A percentile compares a stretch with the other conserved stretches of the same genome.
Evolutionary conservation across 2,113 vertebrate genomes (phyloP).

Genomic region (Dermatemys mawii): DNA sequence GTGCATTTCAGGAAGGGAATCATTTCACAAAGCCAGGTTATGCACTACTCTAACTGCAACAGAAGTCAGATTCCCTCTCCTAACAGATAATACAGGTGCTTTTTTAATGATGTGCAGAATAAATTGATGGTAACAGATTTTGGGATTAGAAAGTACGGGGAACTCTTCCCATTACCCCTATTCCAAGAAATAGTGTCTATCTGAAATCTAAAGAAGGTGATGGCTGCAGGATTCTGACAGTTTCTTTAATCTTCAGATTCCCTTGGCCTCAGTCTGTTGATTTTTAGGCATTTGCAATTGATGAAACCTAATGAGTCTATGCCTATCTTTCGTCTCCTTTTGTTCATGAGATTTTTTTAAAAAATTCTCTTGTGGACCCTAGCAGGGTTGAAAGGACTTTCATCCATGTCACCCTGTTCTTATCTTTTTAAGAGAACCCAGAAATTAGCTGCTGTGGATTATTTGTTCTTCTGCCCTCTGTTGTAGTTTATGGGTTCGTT

Average conservation of each 20-base stretch:
- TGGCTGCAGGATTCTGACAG: background rate
- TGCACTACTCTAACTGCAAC: background rate
- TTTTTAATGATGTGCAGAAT: background rate
- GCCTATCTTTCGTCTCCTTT: background rate
- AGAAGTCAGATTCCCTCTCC: background rate
- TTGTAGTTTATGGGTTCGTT: background rate
- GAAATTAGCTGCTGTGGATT: background rate
- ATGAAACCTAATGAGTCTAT: background rate
- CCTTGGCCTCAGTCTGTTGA: background rate
- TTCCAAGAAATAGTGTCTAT: background rate
- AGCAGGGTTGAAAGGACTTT: background rate
- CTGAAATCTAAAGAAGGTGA: background rate
- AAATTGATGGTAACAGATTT: background rate
- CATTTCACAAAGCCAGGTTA: background rate
- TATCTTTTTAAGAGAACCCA: background rate
- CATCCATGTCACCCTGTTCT: background rate
- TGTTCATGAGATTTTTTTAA: background rate
- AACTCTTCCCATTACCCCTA: background rate
- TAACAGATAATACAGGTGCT: background rate
- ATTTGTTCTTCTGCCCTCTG: background rate
- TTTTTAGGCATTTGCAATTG: background rate
- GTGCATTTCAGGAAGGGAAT: background rate
- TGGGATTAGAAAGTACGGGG: background rate
- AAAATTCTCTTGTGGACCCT: background rate
- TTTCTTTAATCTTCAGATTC: background rate